Base-by-base conservation (phyloP, 2,113 vertebrate genomes). In the Dipodomys stephensi region DNA sequence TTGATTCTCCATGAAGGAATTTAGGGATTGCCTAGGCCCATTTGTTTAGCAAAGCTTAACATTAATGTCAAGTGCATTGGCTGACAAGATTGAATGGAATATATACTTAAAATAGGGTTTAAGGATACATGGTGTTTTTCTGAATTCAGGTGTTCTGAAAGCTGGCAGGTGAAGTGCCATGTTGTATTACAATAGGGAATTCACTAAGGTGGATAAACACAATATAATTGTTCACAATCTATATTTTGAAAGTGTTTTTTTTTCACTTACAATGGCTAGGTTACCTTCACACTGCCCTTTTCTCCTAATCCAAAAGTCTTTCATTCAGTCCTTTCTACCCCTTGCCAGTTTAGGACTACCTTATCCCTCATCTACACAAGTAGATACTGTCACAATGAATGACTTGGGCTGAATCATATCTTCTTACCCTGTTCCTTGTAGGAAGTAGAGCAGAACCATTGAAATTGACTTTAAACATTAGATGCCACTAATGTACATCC, bases 1-100 rank as follows among this genome's bases (percentile, higher is more conserved):
- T 83, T 46, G 85, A 94, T 96, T 71, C n/a, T 80, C 49, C 82
- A 12, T 81, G 68, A 77, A 95, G 44, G 57, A 94, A 95, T 85
- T 39, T 73, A 89, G 88, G 79, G 32, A 69, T 79, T 82, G 86
- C 81, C 30, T 79, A 27, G 4, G 12, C 60, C 53, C 25, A 76
- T 93, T 86, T 68, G 86, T 90, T 90, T 84, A 93, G 39, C 71
- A 67, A 90, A 89, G 84, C 82, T 76, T 90, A 85, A 85, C 44
- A 27, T 76, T 57, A 76, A 20, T 83, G 30, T 90, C 85, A 57
- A 88, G 82, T 92, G 72, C 62, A 32, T 88, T 92, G 32, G 62
- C 67, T 76, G 64, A 77, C 39, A 79, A 35, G 83, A 88, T 90
- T 57, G n/a, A 83, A 60, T 13, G 77, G 9, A 35, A 28, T 65